Base-by-base conservation (phyloP, 2,888 invertebrate genomes). In the Eilema depressum region DNA sequence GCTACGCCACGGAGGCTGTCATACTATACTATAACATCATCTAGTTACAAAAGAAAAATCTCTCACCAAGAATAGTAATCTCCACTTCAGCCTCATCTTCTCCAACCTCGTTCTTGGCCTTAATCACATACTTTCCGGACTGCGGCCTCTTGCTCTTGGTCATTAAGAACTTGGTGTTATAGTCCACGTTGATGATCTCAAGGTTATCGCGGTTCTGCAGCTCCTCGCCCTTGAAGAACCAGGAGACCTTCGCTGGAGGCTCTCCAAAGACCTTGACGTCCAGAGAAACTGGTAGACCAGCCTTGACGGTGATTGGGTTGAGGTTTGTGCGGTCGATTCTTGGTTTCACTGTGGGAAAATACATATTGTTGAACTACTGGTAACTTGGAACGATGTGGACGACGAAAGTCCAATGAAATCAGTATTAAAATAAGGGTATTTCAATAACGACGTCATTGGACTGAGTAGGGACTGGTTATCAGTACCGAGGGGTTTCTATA, bases 241-340 rank as follows among this genome's bases (percentile, higher is more conserved):
- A 99, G 20, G 97, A 97, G 57, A 99, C 98, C 8, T 96, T 98
- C 81, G 99, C 99, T 68, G 98, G 97, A 11, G 99, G 99, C 93
- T 99, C 99, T 75, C 99, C 99, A 87, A 97, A 97, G 64, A 98
- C 97, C 85, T 98, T 98, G 37, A 99, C 96, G 90, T 99, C 98
- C 74, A 99, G 94, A 30, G 97, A 97, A 63, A 99, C 97, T 0
- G 98, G 97, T 61, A 99, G 97, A 57, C 99, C 99, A 75, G 98
- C 97, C 92, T 99, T 99, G 60, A 99, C 97, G 2, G 96, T 96
- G 3, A 98, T 91, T n/a, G 97, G 96, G 85, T 98, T 97, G 66
- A 99, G 94, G 92, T 98, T 98, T 25, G 98, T 98, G 79, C 99
- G 97, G 90, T 99, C 99, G 90, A 99, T 99, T 86, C 97, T 97